A percentile compares a stretch with the other conserved stretches of the same genome.
Evolutionary conservation across 1,140 invertebrate genomes (phyloP).

Genomic region (Drosophila mauritiana): DNA sequence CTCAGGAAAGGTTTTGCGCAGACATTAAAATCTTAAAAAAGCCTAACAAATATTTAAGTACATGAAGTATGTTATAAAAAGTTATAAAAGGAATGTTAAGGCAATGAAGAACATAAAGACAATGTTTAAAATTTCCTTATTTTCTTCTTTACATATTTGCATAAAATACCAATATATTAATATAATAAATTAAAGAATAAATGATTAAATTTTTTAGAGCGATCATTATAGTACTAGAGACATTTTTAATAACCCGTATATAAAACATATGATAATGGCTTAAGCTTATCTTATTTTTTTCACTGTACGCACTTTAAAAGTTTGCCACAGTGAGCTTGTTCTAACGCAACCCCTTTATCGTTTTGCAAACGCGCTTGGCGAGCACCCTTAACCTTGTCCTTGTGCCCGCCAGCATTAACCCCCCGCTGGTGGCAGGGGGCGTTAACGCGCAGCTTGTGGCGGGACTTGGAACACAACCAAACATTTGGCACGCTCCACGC

Average conservation of each 20-base stretch:
- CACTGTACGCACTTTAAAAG: constrained; percentile 5
- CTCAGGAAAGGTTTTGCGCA: neutral
- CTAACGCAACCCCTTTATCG: constrained; percentile 26
- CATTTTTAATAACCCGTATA: neutral
- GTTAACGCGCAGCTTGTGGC: constrained; percentile 30
- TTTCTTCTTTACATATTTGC: too few species aligned
- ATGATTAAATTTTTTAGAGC: too few species aligned
- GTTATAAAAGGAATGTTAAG: too few species aligned
- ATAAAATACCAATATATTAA: too few species aligned
- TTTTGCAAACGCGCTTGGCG: constrained; percentile 16
- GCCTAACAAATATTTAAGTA: neutral
- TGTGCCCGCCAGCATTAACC: constrained; percentile 1
- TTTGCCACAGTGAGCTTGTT: neutral
- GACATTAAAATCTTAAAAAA: neutral
- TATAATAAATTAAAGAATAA: too few species aligned
- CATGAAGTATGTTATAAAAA: too few species aligned
- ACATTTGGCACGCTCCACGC: constrained; percentile 77
- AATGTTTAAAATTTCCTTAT: too few species aligned
- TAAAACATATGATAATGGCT: too few species aligned
- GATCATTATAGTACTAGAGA: too few species aligned
- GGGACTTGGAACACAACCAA: constrained; percentile 63
- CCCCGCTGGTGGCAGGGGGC: neutral
- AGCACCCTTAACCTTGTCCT: constrained; percentile 30
- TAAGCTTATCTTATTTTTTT: neutral
- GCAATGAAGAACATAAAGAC: too few species aligned